A percentile compares a stretch with the other conserved stretches of the same genome.
phyloP scores from a whole-genome alignment of 2,113 vertebrate genomes.

The Anguilla japonica region DNA sequence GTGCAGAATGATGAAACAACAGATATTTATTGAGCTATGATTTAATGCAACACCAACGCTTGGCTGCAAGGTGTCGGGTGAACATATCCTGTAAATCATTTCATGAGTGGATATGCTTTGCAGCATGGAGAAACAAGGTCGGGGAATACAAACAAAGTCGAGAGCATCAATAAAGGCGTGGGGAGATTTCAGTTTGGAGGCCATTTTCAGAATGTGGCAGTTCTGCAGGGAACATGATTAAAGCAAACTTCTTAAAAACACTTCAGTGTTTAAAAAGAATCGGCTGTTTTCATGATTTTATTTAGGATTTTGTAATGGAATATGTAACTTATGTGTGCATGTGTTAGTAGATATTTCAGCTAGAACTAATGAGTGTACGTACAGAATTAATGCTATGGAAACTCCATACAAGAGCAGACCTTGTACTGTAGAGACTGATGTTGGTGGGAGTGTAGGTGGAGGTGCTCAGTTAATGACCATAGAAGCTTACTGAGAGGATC shows the following conservation, averaged over 20 bases:
- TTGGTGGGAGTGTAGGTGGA: not conserved
- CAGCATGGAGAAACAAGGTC: constrained; percentile 12
- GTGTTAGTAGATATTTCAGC: too few relatives aligned
- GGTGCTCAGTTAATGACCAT: not conserved
- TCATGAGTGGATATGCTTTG: not conserved
- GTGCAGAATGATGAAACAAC: not conserved
- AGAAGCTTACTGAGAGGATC: not conserved
- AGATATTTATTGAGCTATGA: not conserved
- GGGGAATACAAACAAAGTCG: not conserved
- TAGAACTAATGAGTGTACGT: too few relatives aligned
- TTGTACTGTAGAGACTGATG: too few relatives aligned
- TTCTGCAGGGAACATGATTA: not conserved
- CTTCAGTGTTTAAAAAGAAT: not conserved
- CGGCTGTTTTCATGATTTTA: not conserved
- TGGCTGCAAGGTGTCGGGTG: not conserved
- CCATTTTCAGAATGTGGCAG: not conserved
- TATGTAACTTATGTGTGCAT: too few relatives aligned
- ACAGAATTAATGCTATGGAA: not conserved
- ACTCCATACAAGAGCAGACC: not conserved
- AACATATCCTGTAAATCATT: not conserved
- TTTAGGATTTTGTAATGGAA: not conserved
- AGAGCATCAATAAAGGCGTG: constrained; percentile 1
- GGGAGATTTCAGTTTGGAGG: not conserved
- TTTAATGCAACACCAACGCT: not conserved
- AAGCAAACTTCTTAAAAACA: not conserved